Evolutionary conservation across 2,888 invertebrate species (phyloP).

Genomic region (Vesta saturnalis): DNA sequence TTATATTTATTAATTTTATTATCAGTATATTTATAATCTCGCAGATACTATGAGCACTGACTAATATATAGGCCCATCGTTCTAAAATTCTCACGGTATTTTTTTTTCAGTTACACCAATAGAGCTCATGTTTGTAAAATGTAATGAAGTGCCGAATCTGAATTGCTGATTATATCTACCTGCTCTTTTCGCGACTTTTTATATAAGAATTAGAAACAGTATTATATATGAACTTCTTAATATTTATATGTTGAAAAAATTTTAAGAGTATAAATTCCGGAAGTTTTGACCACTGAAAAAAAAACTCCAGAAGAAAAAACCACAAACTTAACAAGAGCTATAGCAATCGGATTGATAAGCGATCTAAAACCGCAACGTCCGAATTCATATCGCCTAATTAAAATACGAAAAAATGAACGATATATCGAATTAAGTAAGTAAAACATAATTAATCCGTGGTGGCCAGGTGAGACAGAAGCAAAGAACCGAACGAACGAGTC

Average conservation of each 20-base stretch:
- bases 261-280: conserved; percentile 7
- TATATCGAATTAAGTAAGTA: conserved; percentile 21
- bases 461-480: conserved; percentile 40
- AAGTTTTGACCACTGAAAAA: conserved; percentile 9
- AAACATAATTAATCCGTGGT: conserved; percentile 38
- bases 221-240: not conserved
- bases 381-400: conserved; percentile 31
- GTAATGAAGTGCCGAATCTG: too few relatives aligned
- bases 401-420: conserved; percentile 21
- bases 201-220: too few relatives aligned
- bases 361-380: conserved; percentile 30
- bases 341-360: conserved; percentile 20
- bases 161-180: too few relatives aligned
- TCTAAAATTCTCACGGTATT: too few relatives aligned
- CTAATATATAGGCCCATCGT: too few relatives aligned
- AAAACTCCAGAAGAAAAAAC: conserved; percentile 17
- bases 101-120: too few relatives aligned
- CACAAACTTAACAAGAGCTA: conserved; percentile 7
- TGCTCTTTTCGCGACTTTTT: too few relatives aligned
- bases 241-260: not conserved
- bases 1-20: too few relatives aligned
- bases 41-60: too few relatives aligned
- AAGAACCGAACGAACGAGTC: conserved; percentile 19
- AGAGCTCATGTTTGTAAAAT: too few relatives aligned
- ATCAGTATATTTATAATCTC: too few relatives aligned